These are phyloP conservation scores for Eupithecia centaureata DNA, from an alignment of 2,888 invertebrate genomes.

Conservation along the genomic window DNA sequence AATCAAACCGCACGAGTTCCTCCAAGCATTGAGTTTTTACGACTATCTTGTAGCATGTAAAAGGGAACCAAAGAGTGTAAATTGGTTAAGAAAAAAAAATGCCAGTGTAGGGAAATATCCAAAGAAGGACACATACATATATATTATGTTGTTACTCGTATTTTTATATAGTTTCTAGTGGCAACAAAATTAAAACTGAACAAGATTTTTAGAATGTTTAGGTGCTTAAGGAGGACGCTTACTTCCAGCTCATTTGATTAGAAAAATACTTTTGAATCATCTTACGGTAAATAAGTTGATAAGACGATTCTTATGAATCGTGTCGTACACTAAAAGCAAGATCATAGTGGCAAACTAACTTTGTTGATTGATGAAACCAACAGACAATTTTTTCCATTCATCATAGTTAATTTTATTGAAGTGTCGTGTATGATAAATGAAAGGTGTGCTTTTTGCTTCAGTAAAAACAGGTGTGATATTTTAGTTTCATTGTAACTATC, in stretches of 20 bases:
- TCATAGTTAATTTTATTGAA: slow-evolving; percentile 82
- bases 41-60: too few relatives aligned
- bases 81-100: too few relatives aligned
- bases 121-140: too few relatives aligned
- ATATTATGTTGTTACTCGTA: too few relatives aligned
- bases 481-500: slow-evolving; percentile 54
- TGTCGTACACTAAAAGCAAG: slow-evolving; percentile 49
- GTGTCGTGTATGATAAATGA: slow-evolving; percentile 71
- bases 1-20: neutral
- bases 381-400: slow-evolving; percentile 77
- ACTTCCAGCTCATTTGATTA: neutral
- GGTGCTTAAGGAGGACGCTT: neutral
- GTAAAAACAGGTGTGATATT: slow-evolving; percentile 56
- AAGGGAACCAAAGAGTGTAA: too few relatives aligned
- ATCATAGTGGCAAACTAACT: slow-evolving; percentile 62
- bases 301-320: slow-evolving; percentile 51
- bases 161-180: too few relatives aligned
- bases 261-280: neutral
- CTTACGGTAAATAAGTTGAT: neutral
- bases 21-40: neutral
- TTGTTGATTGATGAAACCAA: slow-evolving; percentile 73
- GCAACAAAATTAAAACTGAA: too few relatives aligned
- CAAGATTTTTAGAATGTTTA: neutral
- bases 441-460: slow-evolving; percentile 56
- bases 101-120: too few relatives aligned